Evolutionary conservation across 2,797 vertebrate species (phyloP).

Genomic region (Peromyscus melanophrys): DNA sequence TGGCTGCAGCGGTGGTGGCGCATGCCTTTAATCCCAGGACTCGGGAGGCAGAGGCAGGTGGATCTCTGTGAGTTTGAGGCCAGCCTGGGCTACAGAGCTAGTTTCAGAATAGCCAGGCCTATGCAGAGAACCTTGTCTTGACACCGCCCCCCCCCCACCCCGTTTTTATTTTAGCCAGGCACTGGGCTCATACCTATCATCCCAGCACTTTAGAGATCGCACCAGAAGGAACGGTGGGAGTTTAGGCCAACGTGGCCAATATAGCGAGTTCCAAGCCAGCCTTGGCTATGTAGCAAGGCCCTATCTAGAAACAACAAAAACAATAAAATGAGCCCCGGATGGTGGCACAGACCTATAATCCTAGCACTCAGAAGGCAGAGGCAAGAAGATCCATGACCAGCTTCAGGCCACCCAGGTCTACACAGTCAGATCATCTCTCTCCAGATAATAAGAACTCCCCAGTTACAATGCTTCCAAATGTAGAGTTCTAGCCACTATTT

Average conservation of each 20-base stretch:
- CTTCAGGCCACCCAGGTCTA: background rate
- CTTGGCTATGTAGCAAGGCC: background rate
- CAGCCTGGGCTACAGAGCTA: background rate
- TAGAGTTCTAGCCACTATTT: background rate
- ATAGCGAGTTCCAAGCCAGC: background rate
- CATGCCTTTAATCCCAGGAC: background rate
- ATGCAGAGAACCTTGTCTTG: background rate
- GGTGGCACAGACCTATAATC: background rate
- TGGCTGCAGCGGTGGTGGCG: rapidly evolving
- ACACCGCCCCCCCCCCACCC: background rate
- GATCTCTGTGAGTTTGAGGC: background rate
- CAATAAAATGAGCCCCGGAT: background rate
- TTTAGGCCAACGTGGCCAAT: background rate
- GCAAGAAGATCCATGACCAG: background rate
- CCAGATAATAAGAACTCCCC: background rate
- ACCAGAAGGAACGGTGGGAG: background rate
- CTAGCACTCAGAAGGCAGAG: background rate
- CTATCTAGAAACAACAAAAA: background rate
- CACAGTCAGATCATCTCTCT: background rate
- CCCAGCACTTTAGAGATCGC: background rate
- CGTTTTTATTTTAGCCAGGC: background rate
- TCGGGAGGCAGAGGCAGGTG: background rate
- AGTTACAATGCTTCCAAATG: background rate
- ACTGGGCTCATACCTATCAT: background rate
- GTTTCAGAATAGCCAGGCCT: background rate